Conservation (phyloP, 1,140 invertebrate genomes). For the Drosophila nebulosa region DNA sequence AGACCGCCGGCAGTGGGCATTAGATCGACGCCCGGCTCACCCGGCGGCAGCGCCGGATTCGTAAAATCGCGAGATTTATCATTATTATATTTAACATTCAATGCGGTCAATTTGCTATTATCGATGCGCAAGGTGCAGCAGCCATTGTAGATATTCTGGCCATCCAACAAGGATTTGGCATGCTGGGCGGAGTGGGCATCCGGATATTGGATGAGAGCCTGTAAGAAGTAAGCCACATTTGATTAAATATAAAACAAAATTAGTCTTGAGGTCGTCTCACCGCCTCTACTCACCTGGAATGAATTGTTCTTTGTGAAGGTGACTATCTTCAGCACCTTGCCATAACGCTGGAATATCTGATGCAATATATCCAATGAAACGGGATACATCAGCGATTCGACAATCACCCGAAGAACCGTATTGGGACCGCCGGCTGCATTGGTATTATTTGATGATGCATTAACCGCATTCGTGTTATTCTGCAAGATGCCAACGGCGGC, state of each 20-base stretch:
- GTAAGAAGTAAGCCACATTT: neutral
- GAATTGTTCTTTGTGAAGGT: conserved; percentile 99
- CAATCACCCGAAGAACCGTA: conserved; percentile 97
- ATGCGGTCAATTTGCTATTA: conserved; percentile 97
- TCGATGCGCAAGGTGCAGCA: conserved; percentile 99
- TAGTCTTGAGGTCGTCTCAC: no score
- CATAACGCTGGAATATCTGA: conserved; percentile 98
- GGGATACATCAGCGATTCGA: conserved; percentile 99
- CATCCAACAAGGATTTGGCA: conserved; percentile 96
- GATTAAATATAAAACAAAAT: no score
- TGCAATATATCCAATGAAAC: conserved; percentile 98
- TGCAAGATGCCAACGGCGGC: conserved; percentile 64
- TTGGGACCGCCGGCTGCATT: conserved; percentile 94
- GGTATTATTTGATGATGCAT: conserved; percentile 60
- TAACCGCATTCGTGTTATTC: conserved; percentile 80
- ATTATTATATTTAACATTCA: conserved; percentile 99
- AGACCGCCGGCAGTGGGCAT: conserved; percentile 85
- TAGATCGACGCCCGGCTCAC: conserved; percentile 88
- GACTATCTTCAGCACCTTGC: conserved; percentile 99
- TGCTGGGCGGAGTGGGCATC: conserved; percentile 97
- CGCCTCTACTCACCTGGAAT: conserved; percentile 85
- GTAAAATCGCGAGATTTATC: conserved; percentile 99
- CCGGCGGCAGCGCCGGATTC: conserved; percentile 97
- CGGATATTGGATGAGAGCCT: conserved; percentile 99
- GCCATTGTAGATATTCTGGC: conserved; percentile 99